Percentiles rank a stretch among this genome's conserved stretches.
Conservation (phyloP, 1,140 invertebrate genomes). For the Triops longicaudatus region DNA sequence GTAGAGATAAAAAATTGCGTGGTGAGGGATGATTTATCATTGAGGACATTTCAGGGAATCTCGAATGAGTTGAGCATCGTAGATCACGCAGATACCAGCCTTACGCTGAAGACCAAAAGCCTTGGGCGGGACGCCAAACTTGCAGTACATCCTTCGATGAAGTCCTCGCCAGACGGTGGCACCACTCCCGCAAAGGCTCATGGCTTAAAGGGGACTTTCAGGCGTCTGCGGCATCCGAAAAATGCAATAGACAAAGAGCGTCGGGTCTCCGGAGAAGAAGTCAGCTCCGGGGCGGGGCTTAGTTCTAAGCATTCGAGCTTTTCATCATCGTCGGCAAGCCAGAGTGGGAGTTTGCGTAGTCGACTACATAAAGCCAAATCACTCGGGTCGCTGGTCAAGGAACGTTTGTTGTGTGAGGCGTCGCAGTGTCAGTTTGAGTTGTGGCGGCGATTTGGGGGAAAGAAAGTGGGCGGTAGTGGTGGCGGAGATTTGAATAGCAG, state of each 20-base stretch:
- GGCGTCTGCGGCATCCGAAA: background rate
- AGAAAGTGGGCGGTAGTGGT: background rate
- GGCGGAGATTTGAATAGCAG: conserved; percentile 14
- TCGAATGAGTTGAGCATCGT: background rate
- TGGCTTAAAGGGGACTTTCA: background rate
- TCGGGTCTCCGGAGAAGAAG: background rate
- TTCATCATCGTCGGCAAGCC: background rate
- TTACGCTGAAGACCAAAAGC: background rate
- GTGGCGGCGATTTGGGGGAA: conserved; percentile 26
- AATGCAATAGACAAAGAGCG: background rate
- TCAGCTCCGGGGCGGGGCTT: background rate
- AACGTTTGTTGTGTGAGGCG: conserved; percentile 23
- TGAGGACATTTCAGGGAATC: background rate
- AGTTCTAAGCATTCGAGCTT: background rate
- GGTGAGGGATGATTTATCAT: background rate
- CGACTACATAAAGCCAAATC: conserved; percentile 28
- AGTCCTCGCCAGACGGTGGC: background rate
- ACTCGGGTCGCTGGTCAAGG: conserved; percentile 28
- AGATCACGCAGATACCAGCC: background rate
- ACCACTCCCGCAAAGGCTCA: background rate
- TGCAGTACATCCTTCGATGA: background rate
- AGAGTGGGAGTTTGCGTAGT: conserved; percentile 23
- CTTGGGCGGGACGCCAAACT: background rate
- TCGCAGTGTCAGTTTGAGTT: conserved; percentile 28
- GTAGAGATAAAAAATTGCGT: background rate